Base-by-base conservation (phyloP, 1,140 invertebrate genomes). In the Oryzaephilus surinamensis region DNA sequence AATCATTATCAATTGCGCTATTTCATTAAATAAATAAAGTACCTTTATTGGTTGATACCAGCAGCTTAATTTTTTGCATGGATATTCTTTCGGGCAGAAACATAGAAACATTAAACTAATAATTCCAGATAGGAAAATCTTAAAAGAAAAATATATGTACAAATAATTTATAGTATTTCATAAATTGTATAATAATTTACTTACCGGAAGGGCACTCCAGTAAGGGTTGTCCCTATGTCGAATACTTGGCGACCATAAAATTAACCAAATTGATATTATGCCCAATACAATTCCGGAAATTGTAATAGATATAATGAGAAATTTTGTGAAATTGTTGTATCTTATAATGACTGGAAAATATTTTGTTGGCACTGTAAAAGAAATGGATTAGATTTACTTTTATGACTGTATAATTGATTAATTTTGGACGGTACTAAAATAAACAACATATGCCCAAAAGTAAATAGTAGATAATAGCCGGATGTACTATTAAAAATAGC, bases 161-260 rank as follows among this genome's bases (percentile, higher is more conserved):
- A 60, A 53, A 18, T 31, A 23, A 50, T 30, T n/a, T 13, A 11
- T 14, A 12, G 23, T 24, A 11, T 8, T 24, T 14, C 8, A 8
- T 19, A 12, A 5, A 16, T 8, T 23, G 12, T 8, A 20, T n/a
- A 19, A 15, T 10, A 13, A 4, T 28, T 39, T 39, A 63, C 66
- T 70, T 60, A 79, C 76, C 35, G 73, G 72, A 46, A 75, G 59
- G 19, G 72, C 76, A 50, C 74, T 76, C 66, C 74, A 75, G 43
- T 75, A 76, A 0, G 76, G 75, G 57, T 76, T 76, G 46, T 78
- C 71, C 21, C 62, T 51, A 27, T 68, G 52, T 12, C 66, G 64
- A 4, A 77, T 64, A 46, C 67, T 68, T 2, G 76, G 75, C 21
- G 74, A 60, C 65, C 73, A 72, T 12, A 76, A 45, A 6, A 76